Base-by-base conservation (phyloP, 2,888 invertebrate species). In the Aspidapion aeneum region DNA sequence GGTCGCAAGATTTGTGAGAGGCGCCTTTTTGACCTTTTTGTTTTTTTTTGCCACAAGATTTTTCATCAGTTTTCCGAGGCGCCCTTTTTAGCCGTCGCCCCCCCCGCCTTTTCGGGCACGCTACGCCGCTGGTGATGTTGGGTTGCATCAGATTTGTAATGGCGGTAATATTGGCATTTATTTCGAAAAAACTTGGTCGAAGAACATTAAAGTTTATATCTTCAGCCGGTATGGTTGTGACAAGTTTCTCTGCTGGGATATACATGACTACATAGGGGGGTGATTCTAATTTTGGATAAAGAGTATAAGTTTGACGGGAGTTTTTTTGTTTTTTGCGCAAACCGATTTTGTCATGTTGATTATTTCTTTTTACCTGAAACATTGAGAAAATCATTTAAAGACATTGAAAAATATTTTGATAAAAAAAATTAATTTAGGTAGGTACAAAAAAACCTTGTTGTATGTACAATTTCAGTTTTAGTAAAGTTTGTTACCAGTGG, bases 311-410 rank as follows among this genome's bases (percentile, higher is more conserved):
- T 75, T 82, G 1, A 77, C 80, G 51, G 75, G 76, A 50, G 72
- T 84, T 9, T 85, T 86, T 72, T 79, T 80, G 61, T 74, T 80
- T 59, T 82, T 85, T 69, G 79, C 82, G 16, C 66, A 78, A 7
- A 76, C 80, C 3, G 84, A 84, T 64, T 68, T 83, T 2, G 22
- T 79, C 1, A 81, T 81, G 9, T 78, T 82, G 1, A 68, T 72
- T 17, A 84, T 82, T 73, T 82, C 17, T 83, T 79, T 70, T 71
- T 86, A 55, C 86, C 86, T 1, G 86, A 86, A 77, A 86, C 86
- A 1, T 75, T 84, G 20, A 83, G 85, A 1, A 85, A 83, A 74
- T 82, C 78, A 54, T 84, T 86, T 67, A 72, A 72, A 16, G 83
- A 86, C 71, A 86, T 86, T 63, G 83, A 85, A 72, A 72, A 75